phyloP scores from a whole-genome alignment of 2,797 vertebrate species.

The Pangasius mekongensis region DNA sequence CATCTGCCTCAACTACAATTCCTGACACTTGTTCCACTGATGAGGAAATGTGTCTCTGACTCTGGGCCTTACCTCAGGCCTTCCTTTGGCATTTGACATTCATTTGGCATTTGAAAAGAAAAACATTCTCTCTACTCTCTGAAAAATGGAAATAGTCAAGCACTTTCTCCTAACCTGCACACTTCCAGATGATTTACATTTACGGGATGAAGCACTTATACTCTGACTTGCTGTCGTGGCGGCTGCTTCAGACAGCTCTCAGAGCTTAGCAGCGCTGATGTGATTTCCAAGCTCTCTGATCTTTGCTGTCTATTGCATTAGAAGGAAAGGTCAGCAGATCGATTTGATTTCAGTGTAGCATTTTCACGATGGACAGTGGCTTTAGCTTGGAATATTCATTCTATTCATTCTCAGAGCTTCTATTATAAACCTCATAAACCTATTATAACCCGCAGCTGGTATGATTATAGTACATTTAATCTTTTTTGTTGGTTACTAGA shows the following conservation, averaged over 20 bases:
- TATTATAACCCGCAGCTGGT: constrained; percentile 17
- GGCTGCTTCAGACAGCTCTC: constrained; percentile 50
- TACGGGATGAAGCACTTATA: constrained; percentile 26
- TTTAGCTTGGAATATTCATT: constrained; percentile 42
- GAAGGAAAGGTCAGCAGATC: constrained; percentile 65
- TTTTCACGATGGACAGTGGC: constrained; percentile 51
- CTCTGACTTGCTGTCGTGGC: constrained; percentile 11
- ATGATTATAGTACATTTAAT: constrained; percentile 3
- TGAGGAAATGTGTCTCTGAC: neutral
- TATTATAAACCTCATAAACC: constrained; percentile 10
- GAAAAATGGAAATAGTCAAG: neutral
- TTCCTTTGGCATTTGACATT: constrained; percentile 5
- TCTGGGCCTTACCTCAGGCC: constrained; percentile 5
- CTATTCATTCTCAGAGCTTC: constrained; percentile 12
- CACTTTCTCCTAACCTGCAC: constrained; percentile 11
- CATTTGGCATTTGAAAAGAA: constrained; percentile 10
- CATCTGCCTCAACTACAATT: too few relatives aligned
- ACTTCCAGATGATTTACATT: constrained; percentile 42
- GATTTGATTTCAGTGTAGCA: constrained; percentile 51
- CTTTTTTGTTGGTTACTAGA: constrained; percentile 11
- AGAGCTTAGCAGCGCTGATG: constrained; percentile 51
- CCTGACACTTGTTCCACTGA: neutral
- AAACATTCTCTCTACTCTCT: constrained; percentile 6
- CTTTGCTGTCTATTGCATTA: constrained; percentile 62
- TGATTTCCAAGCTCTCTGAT: constrained; percentile 59